Evolutionary conservation across 2,797 vertebrate genomes (phyloP), one percentile per base, ranked within the genome.

Genomic region (Hozukius guyotensis): DNA sequence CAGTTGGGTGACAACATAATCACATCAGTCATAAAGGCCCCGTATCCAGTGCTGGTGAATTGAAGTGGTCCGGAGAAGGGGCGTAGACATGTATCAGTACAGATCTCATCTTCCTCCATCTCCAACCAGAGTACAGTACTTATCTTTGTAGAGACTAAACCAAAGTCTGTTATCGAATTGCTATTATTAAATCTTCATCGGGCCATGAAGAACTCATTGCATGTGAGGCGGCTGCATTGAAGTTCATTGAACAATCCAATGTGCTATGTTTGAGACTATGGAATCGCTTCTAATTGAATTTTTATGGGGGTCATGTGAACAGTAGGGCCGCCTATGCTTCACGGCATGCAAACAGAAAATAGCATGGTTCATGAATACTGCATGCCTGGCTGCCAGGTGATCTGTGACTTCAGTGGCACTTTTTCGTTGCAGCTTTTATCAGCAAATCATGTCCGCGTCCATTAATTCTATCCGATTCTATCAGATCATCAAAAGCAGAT

Each of bases 201-300:
- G 81, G 59, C 87, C 88, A 83, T 93, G 83, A 92, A 90, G 81
- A 88, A 75, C 81, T 75, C 78, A 80, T 86, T 83, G 85, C 71
- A 80, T 82, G 70, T 73, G 65, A 81, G 34, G 46, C n/a, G n/a
- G 56, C 59, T 81, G 68, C 84, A 86, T 75, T 86, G 81, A 84
- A 89, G 87, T 89, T 90, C 84, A 90, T 76, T 91, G 87, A 89
- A 81, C 81, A 87, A 83, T 77, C 71, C 69, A 73, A 20, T 79
- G 81, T 77, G 55, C 74, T 85, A 49, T 64, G 70, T 78, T 85
- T 74, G 80, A 81, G 82, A 75, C 38, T 78, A 79, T 89, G 81
- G 78, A 86, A 89, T 86, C 49, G 69, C 79, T 87, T 73, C 72
- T 93, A 90, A 94, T 92, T 93, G 22, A 82, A 88, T 92, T 93